Conservation (phyloP, 1,140 invertebrate species). For the Ostrea edulis region DNA sequence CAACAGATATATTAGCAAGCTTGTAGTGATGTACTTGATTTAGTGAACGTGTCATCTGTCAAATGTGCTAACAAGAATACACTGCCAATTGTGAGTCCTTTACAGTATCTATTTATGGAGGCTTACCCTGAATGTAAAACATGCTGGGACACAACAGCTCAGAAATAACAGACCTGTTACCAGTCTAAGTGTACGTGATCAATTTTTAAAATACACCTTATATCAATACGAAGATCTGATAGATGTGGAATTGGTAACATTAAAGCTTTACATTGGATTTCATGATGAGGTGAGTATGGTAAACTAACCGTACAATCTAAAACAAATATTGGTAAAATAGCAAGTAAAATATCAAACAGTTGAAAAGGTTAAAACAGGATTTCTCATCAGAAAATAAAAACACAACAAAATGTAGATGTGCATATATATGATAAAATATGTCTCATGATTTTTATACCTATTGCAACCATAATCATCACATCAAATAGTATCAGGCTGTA, state of each 20-base stretch:
- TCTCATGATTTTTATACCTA: neutral
- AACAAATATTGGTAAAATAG: neutral
- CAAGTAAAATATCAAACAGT: neutral
- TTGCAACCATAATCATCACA: conserved; percentile 4
- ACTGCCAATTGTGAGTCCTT: neutral
- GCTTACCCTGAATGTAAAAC: too few relatives aligned
- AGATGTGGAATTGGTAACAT: neutral
- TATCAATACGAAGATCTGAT: neutral
- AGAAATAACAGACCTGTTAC: neutral
- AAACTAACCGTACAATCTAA: neutral
- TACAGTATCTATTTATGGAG: neutral
- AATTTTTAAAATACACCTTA: neutral
- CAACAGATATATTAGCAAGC: too few relatives aligned
- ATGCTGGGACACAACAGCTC: neutral
- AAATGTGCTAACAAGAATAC: too few relatives aligned
- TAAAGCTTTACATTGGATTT: neutral
- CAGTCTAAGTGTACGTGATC: neutral
- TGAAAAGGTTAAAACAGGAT: neutral
- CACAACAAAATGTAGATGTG: neutral
- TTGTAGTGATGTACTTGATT: too few relatives aligned
- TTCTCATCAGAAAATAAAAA: neutral
- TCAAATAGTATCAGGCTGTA: neutral
- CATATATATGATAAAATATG: neutral
- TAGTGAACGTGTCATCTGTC: too few relatives aligned
- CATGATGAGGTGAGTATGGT: neutral